Percentiles rank a stretch among this genome's conserved stretches.
Evolutionary conservation across 2,113 vertebrate species (phyloP).

Genomic region (Siniperca knerii): DNA sequence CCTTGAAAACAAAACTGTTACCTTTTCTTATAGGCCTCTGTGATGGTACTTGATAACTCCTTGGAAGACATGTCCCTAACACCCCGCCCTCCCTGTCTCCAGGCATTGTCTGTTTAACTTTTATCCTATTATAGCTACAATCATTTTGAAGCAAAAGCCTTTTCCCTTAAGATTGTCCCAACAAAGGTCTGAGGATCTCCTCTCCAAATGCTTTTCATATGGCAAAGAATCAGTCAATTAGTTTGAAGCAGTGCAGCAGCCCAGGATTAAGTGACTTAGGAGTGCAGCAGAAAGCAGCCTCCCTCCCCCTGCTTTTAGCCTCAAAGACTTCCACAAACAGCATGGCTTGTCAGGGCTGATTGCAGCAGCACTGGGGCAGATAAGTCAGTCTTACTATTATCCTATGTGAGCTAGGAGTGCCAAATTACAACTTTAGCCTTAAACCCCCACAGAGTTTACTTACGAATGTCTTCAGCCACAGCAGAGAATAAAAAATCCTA

Average conservation of each 20-base stretch:
- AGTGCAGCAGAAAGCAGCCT: constrained; percentile 52
- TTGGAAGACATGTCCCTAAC: constrained; percentile 14
- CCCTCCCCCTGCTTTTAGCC: constrained; percentile 41
- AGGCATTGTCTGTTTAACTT: constrained; percentile 13
- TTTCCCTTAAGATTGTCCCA: constrained; percentile 35
- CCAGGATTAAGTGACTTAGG: constrained; percentile 77
- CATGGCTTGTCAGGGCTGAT: constrained; percentile 70
- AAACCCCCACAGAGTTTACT: constrained; percentile 72
- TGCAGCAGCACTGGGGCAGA: constrained; percentile 74
- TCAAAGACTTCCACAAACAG: constrained; percentile 69
- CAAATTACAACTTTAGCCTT: constrained; percentile 78
- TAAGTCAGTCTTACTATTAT: constrained; percentile 81
- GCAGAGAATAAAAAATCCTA: constrained; percentile 51
- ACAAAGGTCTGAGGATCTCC: constrained; percentile 47
- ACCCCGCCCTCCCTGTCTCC: not conserved
- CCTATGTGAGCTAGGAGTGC: constrained; percentile 74
- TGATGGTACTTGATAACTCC: constrained; percentile 33
- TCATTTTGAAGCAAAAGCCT: constrained; percentile 28
- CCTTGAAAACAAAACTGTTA: constrained; percentile 31
- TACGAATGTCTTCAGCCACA: constrained; percentile 65
- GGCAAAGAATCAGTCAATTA: constrained; percentile 76
- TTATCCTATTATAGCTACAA: constrained; percentile 16
- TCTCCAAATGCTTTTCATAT: constrained; percentile 67
- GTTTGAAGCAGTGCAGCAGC: constrained; percentile 57
- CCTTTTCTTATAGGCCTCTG: not conserved